Evolutionary conservation across 2,113 vertebrate genomes (phyloP), one percentile per base, ranked within the genome.

Genomic region (Coryphaenoides rupestris): DNA sequence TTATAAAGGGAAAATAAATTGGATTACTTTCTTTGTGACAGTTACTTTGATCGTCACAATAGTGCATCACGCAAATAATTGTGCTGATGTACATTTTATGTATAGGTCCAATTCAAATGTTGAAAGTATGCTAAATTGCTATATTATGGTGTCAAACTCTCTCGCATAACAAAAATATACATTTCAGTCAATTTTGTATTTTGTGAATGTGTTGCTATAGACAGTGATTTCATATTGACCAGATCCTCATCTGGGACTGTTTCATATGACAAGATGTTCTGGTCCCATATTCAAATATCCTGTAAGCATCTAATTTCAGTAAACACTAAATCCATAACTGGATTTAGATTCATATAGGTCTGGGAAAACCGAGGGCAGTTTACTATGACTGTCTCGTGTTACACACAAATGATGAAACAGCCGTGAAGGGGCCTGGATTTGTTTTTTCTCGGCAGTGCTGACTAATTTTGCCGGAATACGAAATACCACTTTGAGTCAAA

Each of bases 261-360:
- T 89, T 89, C 62, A 75, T 78, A 75, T 82, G 87, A 86, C 74
- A 65, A 63, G 80, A 26, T 56, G 77, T 26, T 73, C 76, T 71
- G 54, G 54, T 76, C 74, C 66, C 70, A 80, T 86, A 79, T 86
- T 87, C 71, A 81, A 80, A 86, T 82, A 86, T 86, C 81, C 79
- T 77, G 78, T 74, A 61, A 82, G 77, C 57, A 57, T 86, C 78
- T 78, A 21, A 82, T 87, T 87, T 87, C 84, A 83, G 78, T 84
- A 85, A 89, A 83, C 75, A 82, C 60, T 58, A 77, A 87, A 89
- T 90, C 86, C 73, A 88, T 90, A 81, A 61, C 49, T 64, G 79
- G 87, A 70, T 82, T 87, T 77, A 63, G 58, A 81, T 88, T 85
- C 86, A 80, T 72, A 28, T 47, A 73, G 77, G 73, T 69, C 61